A percentile compares a stretch with the other conserved stretches of the same genome.
These are phyloP conservation scores for Andrena minutula DNA, from an alignment of 2,888 invertebrate species.

Conservation along the genomic window DNA sequence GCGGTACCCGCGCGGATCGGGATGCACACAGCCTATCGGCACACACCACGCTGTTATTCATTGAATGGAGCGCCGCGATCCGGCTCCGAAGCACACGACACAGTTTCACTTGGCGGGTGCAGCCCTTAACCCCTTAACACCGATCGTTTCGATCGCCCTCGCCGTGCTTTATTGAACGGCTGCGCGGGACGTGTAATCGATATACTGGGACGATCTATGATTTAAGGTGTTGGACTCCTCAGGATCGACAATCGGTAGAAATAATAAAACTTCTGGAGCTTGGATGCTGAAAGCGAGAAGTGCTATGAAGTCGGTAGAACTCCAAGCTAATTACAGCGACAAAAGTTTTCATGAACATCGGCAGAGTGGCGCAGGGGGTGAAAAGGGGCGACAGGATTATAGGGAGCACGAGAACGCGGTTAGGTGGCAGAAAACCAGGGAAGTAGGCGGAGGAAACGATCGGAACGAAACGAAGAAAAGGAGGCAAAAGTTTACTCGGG, in stretches of 20 bases:
- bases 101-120: slow-evolving; percentile 57
- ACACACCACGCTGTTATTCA: slow-evolving; percentile 58
- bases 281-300: no score
- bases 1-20: slow-evolving; percentile 13
- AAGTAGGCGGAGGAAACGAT: slow-evolving; percentile 12
- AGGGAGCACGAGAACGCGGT: no score
- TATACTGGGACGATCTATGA: background rate
- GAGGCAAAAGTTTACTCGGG: slow-evolving; percentile 40
- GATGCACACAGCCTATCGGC: slow-evolving; percentile 31
- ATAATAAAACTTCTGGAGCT: no score
- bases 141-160: slow-evolving; percentile 45
- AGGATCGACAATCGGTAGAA: no score
- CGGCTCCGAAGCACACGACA: slow-evolving; percentile 59
- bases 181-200: slow-evolving; percentile 39
- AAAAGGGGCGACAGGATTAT: no score
- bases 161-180: slow-evolving; percentile 42
- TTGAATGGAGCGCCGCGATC: slow-evolving; percentile 63
- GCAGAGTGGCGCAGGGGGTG: background rate
- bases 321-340: no score
- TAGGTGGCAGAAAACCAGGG: slow-evolving; percentile 15
- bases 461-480: background rate
- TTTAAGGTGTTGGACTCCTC: no score
- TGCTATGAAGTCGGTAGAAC: no score
- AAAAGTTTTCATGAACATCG: slow-evolving; percentile 4
- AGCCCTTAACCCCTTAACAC: slow-evolving; percentile 65